Evolutionary conservation across 1,140 invertebrate genomes (phyloP).

Genomic region (Eciton burchellii): DNA sequence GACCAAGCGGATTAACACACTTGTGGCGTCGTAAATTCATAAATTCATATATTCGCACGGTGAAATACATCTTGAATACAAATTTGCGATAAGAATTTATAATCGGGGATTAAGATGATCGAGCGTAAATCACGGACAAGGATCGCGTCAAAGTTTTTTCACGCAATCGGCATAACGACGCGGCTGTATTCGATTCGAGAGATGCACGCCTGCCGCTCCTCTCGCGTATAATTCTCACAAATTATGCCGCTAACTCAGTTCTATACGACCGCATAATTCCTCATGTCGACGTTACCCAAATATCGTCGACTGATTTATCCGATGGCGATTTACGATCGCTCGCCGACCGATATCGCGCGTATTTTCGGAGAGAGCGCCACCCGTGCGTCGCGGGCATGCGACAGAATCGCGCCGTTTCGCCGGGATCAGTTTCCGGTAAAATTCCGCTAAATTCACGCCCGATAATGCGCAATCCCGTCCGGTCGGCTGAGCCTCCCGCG

Average conservation of each 20-base stretch:
- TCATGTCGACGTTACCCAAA: background rate
- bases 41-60: background rate
- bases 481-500: background rate
- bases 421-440: background rate
- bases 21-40: conserved; percentile 6
- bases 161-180: background rate
- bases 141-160: background rate
- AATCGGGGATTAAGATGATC: background rate
- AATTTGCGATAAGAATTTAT: background rate
- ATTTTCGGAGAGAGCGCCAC: background rate
- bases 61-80: conserved; percentile 9
- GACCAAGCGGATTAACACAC: no score
- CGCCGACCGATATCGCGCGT: background rate
- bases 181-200: background rate
- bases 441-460: conserved; percentile 4
- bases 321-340: background rate
- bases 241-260: background rate
- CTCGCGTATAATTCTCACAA: background rate
- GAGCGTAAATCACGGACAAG: background rate
- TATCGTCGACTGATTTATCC: background rate
- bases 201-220: no score
- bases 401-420: background rate
- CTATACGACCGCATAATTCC: background rate
- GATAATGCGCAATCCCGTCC: conserved; percentile 3
- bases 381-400: background rate